phyloP scores from a whole-genome alignment of 2,888 invertebrate genomes.

The Synergus itoensis region DNA sequence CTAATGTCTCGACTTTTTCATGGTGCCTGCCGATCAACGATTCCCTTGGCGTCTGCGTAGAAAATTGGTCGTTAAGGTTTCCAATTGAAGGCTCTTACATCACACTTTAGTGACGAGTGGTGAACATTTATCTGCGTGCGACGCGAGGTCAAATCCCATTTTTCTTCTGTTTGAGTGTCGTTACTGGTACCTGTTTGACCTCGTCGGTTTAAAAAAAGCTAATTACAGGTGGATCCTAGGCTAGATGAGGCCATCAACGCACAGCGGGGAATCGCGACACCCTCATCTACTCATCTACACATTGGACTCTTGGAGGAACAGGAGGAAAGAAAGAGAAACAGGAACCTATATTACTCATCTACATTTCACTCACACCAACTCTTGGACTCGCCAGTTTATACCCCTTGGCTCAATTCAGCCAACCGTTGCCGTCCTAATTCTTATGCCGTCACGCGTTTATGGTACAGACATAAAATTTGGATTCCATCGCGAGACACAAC shows the following conservation, averaged over 20 bases:
- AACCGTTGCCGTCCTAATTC: constrained; percentile 72
- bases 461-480: constrained; percentile 76
- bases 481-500: constrained; percentile 70
- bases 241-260: constrained; percentile 75
- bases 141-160: constrained; percentile 45
- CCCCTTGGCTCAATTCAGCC: constrained; percentile 55
- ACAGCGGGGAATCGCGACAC: constrained; percentile 77
- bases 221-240: constrained; percentile 73
- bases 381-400: constrained; percentile 55
- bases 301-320: constrained; percentile 48
- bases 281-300: constrained; percentile 71
- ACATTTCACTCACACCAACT: constrained; percentile 67
- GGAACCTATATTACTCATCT: constrained; percentile 76
- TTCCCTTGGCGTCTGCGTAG: background rate
- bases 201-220: constrained; percentile 69
- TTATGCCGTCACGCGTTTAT: constrained; percentile 76
- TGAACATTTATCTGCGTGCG: constrained; percentile 42
- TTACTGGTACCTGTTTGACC: constrained; percentile 57
- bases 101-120: constrained; percentile 45
- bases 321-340: constrained; percentile 55
- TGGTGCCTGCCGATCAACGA: constrained; percentile 8
- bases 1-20: constrained; percentile 15
- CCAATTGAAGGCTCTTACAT: background rate
- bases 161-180: constrained; percentile 46
- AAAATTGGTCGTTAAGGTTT: constrained; percentile 27